These are phyloP conservation scores for Rhopilema esculentum DNA, from an alignment of 30 jellyfish, hydroid and myxozoan species.

Conservation along the genomic window DNA sequence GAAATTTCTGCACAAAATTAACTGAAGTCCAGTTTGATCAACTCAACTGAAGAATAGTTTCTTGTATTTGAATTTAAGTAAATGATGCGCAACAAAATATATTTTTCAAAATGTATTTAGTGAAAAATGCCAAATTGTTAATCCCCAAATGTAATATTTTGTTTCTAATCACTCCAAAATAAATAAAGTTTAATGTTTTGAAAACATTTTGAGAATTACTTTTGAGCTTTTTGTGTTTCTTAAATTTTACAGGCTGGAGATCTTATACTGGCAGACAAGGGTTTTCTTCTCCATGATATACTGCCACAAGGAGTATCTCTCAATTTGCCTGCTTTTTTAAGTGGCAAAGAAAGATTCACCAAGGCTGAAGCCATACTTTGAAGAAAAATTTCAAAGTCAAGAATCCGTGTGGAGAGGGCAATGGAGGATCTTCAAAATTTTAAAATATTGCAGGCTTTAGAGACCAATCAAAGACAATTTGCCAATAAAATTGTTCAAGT, in stretches of 20 bases:
- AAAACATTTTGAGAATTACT: neutral
- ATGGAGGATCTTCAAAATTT: neutral
- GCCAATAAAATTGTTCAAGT: slow-evolving; percentile 2
- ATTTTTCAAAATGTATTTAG: neutral
- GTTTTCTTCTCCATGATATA: neutral
- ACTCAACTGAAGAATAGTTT: neutral
- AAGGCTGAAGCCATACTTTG: neutral
- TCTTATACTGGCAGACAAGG: neutral
- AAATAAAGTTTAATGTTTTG: neutral
- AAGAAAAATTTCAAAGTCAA: neutral
- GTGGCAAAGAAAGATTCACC: neutral
- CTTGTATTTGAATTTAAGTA: neutral
- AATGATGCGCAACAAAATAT: neutral
- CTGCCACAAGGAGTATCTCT: neutral
- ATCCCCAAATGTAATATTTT: neutral
- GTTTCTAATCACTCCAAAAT: neutral
- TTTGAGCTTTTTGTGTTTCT: neutral
- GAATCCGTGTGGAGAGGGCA: neutral
- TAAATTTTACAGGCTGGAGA: neutral
- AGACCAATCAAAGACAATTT: neutral
- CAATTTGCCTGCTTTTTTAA: neutral
- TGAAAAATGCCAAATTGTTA: neutral
- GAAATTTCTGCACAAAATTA: neutral
- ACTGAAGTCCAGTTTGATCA: neutral
- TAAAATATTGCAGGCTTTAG: neutral